Conservation (phyloP, 2,797 vertebrate genomes). For the Potorous gilbertii region DNA sequence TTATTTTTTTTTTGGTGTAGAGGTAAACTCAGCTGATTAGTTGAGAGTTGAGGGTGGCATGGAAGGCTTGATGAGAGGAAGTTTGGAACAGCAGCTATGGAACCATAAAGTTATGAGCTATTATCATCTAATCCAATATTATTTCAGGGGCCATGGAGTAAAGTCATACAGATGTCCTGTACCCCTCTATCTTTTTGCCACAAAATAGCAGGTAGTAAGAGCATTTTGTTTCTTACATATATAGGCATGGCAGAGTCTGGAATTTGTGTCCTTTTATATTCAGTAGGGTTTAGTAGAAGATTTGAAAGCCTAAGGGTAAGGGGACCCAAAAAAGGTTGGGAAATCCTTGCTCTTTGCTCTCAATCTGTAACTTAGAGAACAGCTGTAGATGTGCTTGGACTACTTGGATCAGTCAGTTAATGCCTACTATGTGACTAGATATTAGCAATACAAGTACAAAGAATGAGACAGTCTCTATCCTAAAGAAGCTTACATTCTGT, state of each 20-base stretch:
- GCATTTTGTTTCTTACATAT: not conserved
- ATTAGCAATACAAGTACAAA: not conserved
- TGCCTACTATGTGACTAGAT: not conserved
- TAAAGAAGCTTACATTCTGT: not conserved
- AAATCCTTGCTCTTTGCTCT: not conserved
- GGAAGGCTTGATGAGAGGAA: not conserved
- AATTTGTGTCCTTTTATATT: not conserved
- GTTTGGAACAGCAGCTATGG: not conserved
- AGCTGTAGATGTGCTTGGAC: not conserved
- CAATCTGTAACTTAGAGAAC: not conserved
- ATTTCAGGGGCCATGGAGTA: not conserved
- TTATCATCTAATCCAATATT: not conserved
- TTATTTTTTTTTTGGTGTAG: not conserved
- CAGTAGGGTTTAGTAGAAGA: not conserved
- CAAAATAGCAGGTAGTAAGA: not conserved
- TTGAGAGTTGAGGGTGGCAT: not conserved
- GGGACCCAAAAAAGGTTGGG: not conserved
- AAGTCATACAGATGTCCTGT: not conserved
- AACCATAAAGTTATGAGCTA: not conserved
- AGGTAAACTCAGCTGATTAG: not conserved
- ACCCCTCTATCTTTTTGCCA: not conserved
- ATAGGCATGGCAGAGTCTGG: not conserved
- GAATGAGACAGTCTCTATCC: not conserved
- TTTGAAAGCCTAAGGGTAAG: not conserved
- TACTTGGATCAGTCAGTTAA: not conserved